Base-by-base conservation (phyloP, 2,888 invertebrate species). In the Trichopria drosophilae region DNA sequence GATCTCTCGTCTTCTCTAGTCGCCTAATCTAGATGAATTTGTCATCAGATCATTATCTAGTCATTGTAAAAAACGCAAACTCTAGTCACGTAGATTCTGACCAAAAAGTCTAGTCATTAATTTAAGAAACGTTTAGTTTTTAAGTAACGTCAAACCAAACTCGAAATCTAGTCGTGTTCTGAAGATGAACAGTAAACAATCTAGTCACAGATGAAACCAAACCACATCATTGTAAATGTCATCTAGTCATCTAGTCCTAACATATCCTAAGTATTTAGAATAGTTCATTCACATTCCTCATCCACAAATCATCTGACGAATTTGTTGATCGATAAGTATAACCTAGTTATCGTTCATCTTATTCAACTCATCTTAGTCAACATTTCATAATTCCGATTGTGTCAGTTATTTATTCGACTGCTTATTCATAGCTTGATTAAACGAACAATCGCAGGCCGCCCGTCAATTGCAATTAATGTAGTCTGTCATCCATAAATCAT, bases 341-440 rank as follows among this genome's bases (percentile, higher is more conserved):
- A 45, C 55, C 35, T 57, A 61, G 31, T 60, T 48, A 52, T 44
- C 47, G 43, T 37, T 47, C 15, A 46, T 37, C 41, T 23, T 40
- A n/a, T 42, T 49, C 34, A 24, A 18, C 37, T 19, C 20, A 18
- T 43, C 37, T 39, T 54, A 46, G 45, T 50, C 50, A 42, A 51
- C 41, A 36, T 43, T 48, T 40, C 45, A 10, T n/a, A 23, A 28
- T 12, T 28, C 10, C n/a, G 10, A n/a, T 31, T 39, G 35, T 15
- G 37, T 43, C 37, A 13, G 36, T 41, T 26, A 44, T 44, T 52
- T 48, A 49, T 50, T 32, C 28, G 47, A 41, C 12, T 31, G 26
- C 24, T 24, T 22, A 20, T 19, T 35, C 23, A 31, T 28, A 31
- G 12, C 18, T 7, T 5, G 32, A 24, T 26, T 40, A 22, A 12